Evolutionary conservation across 2,113 vertebrate genomes (phyloP).

Genomic region (Anser cygnoides): DNA sequence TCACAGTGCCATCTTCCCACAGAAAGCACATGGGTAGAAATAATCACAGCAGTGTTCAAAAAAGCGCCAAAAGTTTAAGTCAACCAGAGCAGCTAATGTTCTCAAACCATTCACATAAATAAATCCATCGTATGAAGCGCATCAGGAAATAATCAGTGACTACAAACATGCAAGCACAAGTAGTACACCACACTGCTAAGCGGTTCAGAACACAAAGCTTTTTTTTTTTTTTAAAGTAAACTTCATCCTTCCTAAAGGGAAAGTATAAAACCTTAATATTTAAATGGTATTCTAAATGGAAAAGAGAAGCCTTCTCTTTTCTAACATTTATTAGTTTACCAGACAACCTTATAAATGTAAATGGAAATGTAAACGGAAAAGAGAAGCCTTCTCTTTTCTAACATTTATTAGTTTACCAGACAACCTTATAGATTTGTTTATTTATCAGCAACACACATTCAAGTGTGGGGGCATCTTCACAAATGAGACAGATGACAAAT

Average conservation of each 20-base stretch:
- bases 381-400: neutral
- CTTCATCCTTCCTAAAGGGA: neutral
- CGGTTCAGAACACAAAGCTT: neutral
- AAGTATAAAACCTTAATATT: neutral
- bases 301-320: neutral
- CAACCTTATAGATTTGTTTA: neutral
- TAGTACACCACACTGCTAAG: conserved; percentile 30
- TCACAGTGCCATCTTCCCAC: conserved; percentile 55
- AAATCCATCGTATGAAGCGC: conserved; percentile 20
- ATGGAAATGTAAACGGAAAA: neutral
- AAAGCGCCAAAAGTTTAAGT: conserved; percentile 52
- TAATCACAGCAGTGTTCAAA: conserved; percentile 59
- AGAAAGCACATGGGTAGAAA: conserved; percentile 53
- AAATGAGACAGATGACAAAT: neutral
- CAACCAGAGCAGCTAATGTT: conserved; percentile 57
- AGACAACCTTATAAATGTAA: too few relatives aligned
- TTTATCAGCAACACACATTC: neutral
- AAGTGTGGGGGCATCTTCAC: neutral
- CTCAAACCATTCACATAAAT: conserved; percentile 64
- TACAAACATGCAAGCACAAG: conserved; percentile 65
- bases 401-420: neutral
- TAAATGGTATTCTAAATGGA: neutral
- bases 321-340: neutral
- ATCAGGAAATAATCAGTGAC: conserved; percentile 63
- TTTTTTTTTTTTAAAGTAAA: neutral